Conservation (phyloP, 2,888 invertebrate species). For the Drosophila kokeensis region DNA sequence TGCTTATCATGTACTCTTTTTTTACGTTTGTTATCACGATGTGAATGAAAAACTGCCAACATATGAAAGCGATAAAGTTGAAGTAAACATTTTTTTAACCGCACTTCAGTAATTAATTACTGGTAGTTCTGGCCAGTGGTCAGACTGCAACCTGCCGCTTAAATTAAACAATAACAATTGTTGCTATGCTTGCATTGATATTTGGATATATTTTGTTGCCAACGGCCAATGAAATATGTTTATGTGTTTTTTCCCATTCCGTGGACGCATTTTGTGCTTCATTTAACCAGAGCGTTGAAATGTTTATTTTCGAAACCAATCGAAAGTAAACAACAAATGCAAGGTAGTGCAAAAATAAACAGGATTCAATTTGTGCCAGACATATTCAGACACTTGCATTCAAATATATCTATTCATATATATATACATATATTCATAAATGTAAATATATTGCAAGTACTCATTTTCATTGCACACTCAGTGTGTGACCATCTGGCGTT, state of each 20-base stretch:
- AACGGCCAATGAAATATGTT: slow-evolving; percentile 7
- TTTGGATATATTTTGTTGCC: neutral
- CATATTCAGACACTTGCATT: neutral
- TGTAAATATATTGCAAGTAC: neutral
- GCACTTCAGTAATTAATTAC: slow-evolving; percentile 8
- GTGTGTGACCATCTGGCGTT: slow-evolving; percentile 1
- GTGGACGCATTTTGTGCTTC: neutral
- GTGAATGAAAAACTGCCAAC: slow-evolving; percentile 6
- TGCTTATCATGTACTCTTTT: neutral
- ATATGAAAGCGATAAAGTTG: neutral
- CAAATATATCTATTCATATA: neutral
- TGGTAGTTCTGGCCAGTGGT: neutral
- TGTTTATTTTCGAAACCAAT: slow-evolving; percentile 1
- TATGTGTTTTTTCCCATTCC: neutral
- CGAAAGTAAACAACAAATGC: slow-evolving; percentile 4
- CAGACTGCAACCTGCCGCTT: neutral
- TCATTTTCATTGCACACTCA: neutral
- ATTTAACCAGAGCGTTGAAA: slow-evolving; percentile 5
- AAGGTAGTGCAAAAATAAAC: neutral
- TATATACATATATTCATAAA: neutral
- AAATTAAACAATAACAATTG: slow-evolving; percentile 10
- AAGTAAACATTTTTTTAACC: neutral
- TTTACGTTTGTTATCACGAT: neutral
- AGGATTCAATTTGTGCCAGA: neutral
- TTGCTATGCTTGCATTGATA: slow-evolving; percentile 1